Evolutionary conservation across 2,113 vertebrate species (phyloP), one percentile per base, ranked within the genome.

Genomic region (Perognathus longimembris): DNA sequence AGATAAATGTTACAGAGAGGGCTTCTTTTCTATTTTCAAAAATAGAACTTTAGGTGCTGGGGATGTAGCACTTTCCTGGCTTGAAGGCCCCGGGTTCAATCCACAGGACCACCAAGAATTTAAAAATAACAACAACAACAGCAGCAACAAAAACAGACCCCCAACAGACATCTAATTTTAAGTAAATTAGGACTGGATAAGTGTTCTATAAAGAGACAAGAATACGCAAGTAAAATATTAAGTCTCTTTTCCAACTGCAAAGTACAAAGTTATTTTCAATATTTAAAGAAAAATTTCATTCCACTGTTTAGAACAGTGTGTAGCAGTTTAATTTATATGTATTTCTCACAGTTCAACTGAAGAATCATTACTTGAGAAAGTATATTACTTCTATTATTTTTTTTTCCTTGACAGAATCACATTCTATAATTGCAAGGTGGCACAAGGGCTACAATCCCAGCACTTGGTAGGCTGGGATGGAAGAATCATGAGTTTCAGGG

Each of bases 171-270:
- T 30, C 9, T 30, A 88, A 30, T 90, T 69, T 42, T 78, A 85
- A 89, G 32, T 89, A 73, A 90, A 89, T 42, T 32, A 81, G 12
- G 24, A 88, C 18, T 94, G 84, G 66, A 91, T 42, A 42, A 74
- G 74, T 63, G 69, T 17, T 82, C 15, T 67, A 87, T 54, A 89
- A 88, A 90, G n/a, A 73, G 54, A 12, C 36, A 7, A 34, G 12
- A 91, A 86, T 11, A 74, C n/a, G 18, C 10, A 94, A 90, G 12
- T 67, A 88, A 85, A 89, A 89, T 45, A 86, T 1, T 83, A n/a
- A n/a, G 28, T 89, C 76, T 87, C 42, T 59, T 71, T 89, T 86
- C 30, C 93, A 89, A 94, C 18, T 32, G 36, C n/a, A 77, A 93
- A 88, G 57, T 81, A 74, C 45, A 92, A 93, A 61, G 34, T 50